Evolutionary conservation across 2,888 invertebrate genomes (phyloP), one percentile per base, ranked within the genome.

Genomic region (Elmis aenea): DNA sequence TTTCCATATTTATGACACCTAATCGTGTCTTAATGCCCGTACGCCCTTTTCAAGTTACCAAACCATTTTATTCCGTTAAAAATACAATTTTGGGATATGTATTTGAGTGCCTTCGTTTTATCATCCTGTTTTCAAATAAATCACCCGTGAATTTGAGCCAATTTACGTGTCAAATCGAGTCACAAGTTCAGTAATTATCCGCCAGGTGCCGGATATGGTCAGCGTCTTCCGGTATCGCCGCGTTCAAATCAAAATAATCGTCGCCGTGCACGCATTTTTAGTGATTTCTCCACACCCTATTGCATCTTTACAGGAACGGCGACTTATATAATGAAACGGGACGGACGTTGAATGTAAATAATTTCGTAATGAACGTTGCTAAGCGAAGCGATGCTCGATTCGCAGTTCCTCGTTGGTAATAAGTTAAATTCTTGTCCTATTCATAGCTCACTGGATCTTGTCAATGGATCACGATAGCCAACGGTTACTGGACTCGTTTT

Each of bases 161-260:
- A 45, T 50, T 47, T 42, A 30, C 45, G 40, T 38, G 44, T 46
- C 44, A 46, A 44, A 49, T 45, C 37, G 38, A 44, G 42, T 42
- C 46, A 42, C 35, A 40, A 42, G 40, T 36, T 38, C 44, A 38
- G 26, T 22, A 34, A 20, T 27, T 26, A 28, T 30, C 32, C 20
- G 33, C 35, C 52, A 52, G 46, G 49, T 52, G 58, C 57, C 55
- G 59, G 59, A 59, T 55, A 58, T 55, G 60, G 60, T 57, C 58
- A 57, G 46, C 56, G 52, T 55, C 55, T 58, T 59, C 60, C 59
- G 58, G 59, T 58, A 26, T n/a, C n/a, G n/a, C n/a, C 24, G 35
- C 28, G 34, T 38, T 38, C 39, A 45, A 53, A 51, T 52, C 46
- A 39, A 48, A 50, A 55, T 47, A 42, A 45, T 48, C 47, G 40